Evolutionary conservation across 2,888 invertebrate species (phyloP).

Genomic region (Drosophila affinis): DNA sequence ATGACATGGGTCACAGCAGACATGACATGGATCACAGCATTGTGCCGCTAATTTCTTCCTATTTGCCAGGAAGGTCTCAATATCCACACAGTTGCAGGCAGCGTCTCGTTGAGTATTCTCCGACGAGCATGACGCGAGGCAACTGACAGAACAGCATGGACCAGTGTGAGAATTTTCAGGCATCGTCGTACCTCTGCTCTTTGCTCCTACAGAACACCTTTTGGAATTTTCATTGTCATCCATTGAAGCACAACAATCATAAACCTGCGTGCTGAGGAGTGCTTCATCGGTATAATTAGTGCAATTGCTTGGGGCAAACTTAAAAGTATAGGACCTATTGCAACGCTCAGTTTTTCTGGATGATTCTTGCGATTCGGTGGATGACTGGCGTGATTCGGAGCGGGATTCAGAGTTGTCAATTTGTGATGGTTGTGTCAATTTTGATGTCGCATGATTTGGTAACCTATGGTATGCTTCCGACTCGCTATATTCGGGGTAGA

Average conservation of each 20-base stretch:
- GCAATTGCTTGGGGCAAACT: not conserved
- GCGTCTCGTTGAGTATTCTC: not conserved
- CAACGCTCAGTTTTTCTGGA: not conserved
- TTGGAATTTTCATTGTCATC: not conserved
- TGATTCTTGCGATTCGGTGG: not conserved
- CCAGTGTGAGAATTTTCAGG: not conserved
- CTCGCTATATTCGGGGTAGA: no score
- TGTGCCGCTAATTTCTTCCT: not conserved
- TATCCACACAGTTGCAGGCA: constrained; percentile 23
- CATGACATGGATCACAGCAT: not conserved
- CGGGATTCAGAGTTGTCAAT: no score
- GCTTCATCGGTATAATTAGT: not conserved
- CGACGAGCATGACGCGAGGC: not conserved
- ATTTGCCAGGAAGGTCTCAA: constrained; percentile 31
- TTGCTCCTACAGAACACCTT: not conserved
- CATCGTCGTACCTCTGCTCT: not conserved
- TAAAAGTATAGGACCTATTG: not conserved
- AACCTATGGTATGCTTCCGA: no score
- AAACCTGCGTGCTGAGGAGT: not conserved
- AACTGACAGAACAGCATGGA: not conserved
- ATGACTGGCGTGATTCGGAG: no score
- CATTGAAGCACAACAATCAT: not conserved
- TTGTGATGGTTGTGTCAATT: not conserved
- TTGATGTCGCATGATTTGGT: not conserved
- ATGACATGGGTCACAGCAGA: not conserved